A percentile compares a stretch with the other conserved stretches of the same genome.
Evolutionary conservation across 2,113 vertebrate genomes (phyloP).

Genomic region (Nansenia antarctica): DNA sequence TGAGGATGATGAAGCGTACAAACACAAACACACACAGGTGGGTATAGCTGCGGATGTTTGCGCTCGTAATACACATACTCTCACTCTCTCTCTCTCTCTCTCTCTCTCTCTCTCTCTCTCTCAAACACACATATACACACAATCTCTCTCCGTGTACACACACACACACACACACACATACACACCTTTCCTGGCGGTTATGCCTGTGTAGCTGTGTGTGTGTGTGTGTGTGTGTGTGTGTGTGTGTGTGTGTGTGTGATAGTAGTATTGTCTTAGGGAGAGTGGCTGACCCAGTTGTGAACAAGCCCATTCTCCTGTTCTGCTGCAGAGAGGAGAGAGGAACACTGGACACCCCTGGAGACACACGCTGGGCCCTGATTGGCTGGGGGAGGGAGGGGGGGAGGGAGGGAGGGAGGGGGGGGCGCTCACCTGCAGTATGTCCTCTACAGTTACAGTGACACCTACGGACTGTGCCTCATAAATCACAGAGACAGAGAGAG

Average conservation of each 20-base stretch:
- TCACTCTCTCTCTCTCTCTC: no score
- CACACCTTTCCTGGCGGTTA: slow-evolving; percentile 12
- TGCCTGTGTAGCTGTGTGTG: slow-evolving; percentile 16
- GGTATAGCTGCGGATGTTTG: slow-evolving; percentile 21
- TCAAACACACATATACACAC: background rate
- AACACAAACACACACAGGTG: slow-evolving; percentile 34
- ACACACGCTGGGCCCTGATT: slow-evolving; percentile 33
- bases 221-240: background rate
- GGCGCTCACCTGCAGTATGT: slow-evolving; percentile 52
- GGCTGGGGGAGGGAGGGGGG: slow-evolving; percentile 23
- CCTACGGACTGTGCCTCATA: slow-evolving; percentile 36
- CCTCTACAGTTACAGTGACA: slow-evolving; percentile 44
- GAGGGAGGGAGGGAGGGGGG: no score
- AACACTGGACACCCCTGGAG: slow-evolving; percentile 35
- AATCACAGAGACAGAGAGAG: slow-evolving; percentile 23
- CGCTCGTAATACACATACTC: background rate
- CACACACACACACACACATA: slow-evolving; percentile 17
- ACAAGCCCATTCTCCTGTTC: slow-evolving; percentile 45
- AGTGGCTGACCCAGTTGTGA: slow-evolving; percentile 75
- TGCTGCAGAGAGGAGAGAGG: slow-evolving; percentile 25
- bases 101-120: no score
- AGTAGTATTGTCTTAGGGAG: slow-evolving; percentile 52
- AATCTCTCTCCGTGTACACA: no score
- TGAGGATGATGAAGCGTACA: no score
- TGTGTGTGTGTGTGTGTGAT: slow-evolving; percentile 16